Percentiles rank a stretch among this genome's conserved stretches.
These are phyloP conservation scores for Maniola jurtina DNA, from an alignment of 1,140 invertebrate species.

Conservation along the genomic window DNA sequence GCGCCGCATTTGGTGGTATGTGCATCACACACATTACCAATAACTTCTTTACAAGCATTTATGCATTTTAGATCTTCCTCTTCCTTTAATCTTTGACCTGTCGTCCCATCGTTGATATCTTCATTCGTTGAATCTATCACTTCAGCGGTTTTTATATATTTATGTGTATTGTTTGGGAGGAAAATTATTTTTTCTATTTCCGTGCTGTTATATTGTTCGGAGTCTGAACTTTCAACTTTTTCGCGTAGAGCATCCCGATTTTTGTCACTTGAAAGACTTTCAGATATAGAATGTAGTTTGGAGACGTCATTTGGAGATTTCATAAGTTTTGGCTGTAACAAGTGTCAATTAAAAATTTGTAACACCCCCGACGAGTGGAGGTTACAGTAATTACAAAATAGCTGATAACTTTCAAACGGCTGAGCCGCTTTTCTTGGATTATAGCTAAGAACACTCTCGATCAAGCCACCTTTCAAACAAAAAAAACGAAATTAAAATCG, in stretches of 20 bases:
- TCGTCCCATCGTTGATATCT: not conserved
- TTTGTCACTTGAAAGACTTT: not conserved
- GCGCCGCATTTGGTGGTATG: not conserved
- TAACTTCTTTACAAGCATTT: not conserved
- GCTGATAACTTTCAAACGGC: no score
- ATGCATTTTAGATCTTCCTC: not conserved
- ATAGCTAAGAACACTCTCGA: no score
- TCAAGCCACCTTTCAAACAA: no score
- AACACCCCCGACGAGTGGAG: no score
- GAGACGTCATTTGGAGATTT: not conserved
- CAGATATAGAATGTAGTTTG: not conserved
- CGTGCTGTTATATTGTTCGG: not conserved
- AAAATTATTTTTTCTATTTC: not conserved
- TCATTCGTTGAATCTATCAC: not conserved
- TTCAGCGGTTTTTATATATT: conserved; percentile 5
- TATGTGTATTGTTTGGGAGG: not conserved
- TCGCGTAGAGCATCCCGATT: not conserved
- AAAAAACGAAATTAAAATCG: no score
- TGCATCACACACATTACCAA: not conserved
- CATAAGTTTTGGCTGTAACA: not conserved
- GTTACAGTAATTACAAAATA: no score
- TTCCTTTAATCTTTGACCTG: not conserved
- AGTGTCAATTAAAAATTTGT: no score
- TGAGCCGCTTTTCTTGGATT: no score
- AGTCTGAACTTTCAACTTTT: not conserved